Evolutionary conservation across 2,113 vertebrate species (phyloP).

Genomic region (Rafetus swinhoei): DNA sequence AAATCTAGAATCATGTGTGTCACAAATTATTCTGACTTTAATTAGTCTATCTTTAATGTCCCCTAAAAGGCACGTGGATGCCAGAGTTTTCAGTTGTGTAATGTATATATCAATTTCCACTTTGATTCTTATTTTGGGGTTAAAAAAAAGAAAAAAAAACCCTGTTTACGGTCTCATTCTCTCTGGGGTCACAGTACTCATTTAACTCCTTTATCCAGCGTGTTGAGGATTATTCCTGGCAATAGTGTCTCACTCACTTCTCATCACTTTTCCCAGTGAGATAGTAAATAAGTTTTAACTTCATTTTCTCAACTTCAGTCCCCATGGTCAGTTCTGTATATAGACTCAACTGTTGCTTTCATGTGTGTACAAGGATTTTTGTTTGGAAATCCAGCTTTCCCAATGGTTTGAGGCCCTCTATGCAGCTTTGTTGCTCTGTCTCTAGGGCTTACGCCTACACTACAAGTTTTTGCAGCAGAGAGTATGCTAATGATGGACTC

Average conservation of each 20-base stretch:
- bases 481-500: too few species aligned
- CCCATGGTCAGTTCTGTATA: not conserved
- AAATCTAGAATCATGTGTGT: not conserved
- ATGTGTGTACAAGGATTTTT: not conserved
- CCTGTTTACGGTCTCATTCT: not conserved
- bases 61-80: not conserved
- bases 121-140: not conserved
- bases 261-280: not conserved
- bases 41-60: not conserved
- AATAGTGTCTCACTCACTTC: not conserved
- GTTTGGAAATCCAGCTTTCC: not conserved
- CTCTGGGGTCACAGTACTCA: not conserved
- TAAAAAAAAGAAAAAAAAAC: not conserved
- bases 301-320: not conserved
- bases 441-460: not conserved
- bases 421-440: not conserved
- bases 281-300: not conserved
- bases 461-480: too few species aligned
- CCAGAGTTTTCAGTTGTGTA: not conserved
- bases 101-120: not conserved
- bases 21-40: not conserved
- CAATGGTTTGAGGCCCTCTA: not conserved
- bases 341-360: not conserved
- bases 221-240: not conserved
- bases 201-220: not conserved